Evolutionary conservation across 2,888 invertebrate species (phyloP).

Genomic region (Drosophila buzzatii): DNA sequence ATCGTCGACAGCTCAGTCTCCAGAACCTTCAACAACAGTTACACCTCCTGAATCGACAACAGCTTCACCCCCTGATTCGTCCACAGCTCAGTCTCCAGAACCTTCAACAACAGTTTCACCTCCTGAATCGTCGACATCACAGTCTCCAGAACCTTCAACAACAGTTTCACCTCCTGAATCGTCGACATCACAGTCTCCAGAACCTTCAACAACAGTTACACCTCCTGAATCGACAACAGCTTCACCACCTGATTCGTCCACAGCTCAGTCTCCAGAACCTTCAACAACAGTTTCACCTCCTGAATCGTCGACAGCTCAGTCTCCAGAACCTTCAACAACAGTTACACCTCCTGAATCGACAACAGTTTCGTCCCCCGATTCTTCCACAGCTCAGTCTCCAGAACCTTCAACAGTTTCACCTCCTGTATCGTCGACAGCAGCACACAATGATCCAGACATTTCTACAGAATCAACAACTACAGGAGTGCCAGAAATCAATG

Average conservation of each 20-base stretch:
- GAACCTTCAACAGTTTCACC: background rate
- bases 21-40: background rate
- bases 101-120: background rate
- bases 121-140: background rate
- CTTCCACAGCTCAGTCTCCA: background rate
- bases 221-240: background rate
- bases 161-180: background rate
- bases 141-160: background rate
- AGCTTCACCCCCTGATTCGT: background rate
- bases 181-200: background rate
- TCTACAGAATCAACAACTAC: conserved; percentile 23
- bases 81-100: background rate
- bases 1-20: background rate
- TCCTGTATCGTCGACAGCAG: background rate
- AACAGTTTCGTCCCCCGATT: background rate
- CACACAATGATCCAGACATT: background rate
- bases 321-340: background rate
- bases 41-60: background rate
- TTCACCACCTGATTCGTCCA: background rate
- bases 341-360: background rate
- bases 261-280: background rate
- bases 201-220: background rate
- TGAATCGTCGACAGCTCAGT: background rate
- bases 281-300: background rate
- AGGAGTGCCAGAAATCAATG: conserved; percentile 17